Evolutionary conservation across 53 echinoderm and acorn worm species (phyloP).

Genomic region (Temnopleurus reevesii): DNA sequence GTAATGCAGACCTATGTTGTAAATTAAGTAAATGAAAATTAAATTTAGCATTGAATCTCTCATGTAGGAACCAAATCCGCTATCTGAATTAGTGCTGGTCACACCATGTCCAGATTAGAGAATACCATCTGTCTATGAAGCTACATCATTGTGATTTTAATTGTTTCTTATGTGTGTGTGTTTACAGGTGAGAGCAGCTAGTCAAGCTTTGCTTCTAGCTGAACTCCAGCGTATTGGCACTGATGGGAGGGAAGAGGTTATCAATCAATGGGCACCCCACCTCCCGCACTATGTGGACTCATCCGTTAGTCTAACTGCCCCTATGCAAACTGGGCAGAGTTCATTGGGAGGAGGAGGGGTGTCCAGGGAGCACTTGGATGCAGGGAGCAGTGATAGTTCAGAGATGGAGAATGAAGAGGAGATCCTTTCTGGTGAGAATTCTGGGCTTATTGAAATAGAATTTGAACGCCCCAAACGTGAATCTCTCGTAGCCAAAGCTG

Average conservation of each 20-base stretch:
- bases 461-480: too few relatives aligned
- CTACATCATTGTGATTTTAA: too few relatives aligned
- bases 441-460: not conserved
- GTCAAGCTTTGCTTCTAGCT: slow-evolving; percentile 90
- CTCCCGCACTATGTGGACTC: slow-evolving; percentile 97
- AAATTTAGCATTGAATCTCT: too few relatives aligned
- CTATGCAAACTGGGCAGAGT: slow-evolving; percentile 57
- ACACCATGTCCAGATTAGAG: too few relatives aligned
- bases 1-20: too few relatives aligned
- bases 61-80: too few relatives aligned
- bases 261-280: slow-evolving; percentile 93
- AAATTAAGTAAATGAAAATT: too few relatives aligned
- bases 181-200: slow-evolving; percentile 87
- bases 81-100: too few relatives aligned
- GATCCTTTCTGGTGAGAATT: slow-evolving; percentile 72
- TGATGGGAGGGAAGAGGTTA: slow-evolving; percentile 91
- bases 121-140: too few relatives aligned
- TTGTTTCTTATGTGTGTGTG: too few relatives aligned
- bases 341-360: slow-evolving; percentile 60
- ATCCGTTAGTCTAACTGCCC: slow-evolving; percentile 74
- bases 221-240: slow-evolving; percentile 87
- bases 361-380: slow-evolving; percentile 57
- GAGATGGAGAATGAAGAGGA: slow-evolving; percentile 92
- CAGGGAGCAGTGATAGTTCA: slow-evolving; percentile 78
- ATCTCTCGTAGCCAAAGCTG: not conserved